Evolutionary conservation across 2,888 invertebrate genomes (phyloP).

Genomic region (Sphaerophoria rueppellii): DNA sequence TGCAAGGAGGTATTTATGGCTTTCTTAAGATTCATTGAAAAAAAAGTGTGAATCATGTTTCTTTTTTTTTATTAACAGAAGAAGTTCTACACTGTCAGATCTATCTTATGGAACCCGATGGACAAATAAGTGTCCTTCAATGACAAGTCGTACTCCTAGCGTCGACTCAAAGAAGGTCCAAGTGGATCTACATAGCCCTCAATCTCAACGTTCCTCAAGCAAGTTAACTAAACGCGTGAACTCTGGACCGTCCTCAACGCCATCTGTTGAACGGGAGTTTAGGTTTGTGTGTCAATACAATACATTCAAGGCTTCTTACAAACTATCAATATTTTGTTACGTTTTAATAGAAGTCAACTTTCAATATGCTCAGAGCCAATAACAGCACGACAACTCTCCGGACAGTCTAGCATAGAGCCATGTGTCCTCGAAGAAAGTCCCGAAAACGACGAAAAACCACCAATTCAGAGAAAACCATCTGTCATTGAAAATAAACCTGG

Average conservation of each 20-base stretch:
- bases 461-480: neutral
- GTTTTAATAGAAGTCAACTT: constrained; percentile 78
- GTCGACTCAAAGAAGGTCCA: constrained; percentile 81
- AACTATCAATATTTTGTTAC: neutral
- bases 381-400: constrained; percentile 79
- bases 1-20: constrained; percentile 77
- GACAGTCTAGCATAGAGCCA: constrained; percentile 82
- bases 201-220: constrained; percentile 79
- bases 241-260: constrained; percentile 80
- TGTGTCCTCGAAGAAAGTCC: constrained; percentile 80
- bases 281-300: constrained; percentile 76
- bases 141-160: constrained; percentile 81
- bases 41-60: neutral
- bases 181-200: constrained; percentile 81
- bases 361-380: constrained; percentile 82
- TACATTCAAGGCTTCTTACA: too few species aligned
- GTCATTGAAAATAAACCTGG: constrained; percentile 47
- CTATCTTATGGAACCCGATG: constrained; percentile 81
- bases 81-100: constrained; percentile 81
- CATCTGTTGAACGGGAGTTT: constrained; percentile 81
- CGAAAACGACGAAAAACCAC: constrained; percentile 71
- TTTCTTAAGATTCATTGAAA: constrained; percentile 10
- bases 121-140: constrained; percentile 79
- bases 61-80: constrained; percentile 56
- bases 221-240: constrained; percentile 80